phyloP scores from a whole-genome alignment of 2,113 vertebrate species.

The Pseudopodoces humilis region DNA sequence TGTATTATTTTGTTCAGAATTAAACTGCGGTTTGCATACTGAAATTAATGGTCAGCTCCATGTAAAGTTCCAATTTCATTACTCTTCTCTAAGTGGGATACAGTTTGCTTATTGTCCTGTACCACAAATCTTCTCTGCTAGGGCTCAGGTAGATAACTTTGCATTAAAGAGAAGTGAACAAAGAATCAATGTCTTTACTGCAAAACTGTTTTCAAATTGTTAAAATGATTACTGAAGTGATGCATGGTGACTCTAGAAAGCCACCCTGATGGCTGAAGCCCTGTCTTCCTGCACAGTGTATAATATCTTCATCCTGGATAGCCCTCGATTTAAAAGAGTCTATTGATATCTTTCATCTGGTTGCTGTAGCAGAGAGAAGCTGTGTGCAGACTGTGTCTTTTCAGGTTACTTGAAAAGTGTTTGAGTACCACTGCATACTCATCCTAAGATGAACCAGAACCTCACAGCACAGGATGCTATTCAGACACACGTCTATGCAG shows the following conservation, averaged over 20 bases:
- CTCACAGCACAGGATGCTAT: neutral
- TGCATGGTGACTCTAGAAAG: neutral
- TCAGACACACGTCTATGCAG: neutral
- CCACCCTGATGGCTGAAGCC: neutral
- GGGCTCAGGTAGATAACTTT: neutral
- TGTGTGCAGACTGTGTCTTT: neutral
- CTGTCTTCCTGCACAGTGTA: neutral
- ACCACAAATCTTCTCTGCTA: neutral
- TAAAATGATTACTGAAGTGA: neutral
- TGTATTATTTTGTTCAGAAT: neutral
- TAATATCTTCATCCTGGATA: neutral
- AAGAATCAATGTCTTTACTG: neutral
- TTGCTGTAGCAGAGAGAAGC: neutral
- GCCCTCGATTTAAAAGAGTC: neutral
- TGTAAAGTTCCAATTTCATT: neutral
- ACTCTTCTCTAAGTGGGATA: neutral
- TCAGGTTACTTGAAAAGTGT: neutral
- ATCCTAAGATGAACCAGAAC: neutral
- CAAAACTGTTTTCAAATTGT: neutral
- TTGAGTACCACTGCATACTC: neutral
- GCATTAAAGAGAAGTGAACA: neutral
- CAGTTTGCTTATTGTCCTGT: neutral
- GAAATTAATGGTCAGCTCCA: neutral
- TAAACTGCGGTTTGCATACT: neutral
- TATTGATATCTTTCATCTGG: neutral